A percentile compares a stretch with the other conserved stretches of the same genome.
These are phyloP conservation scores for Pteromalus puparum DNA, from an alignment of 1,140 invertebrate species.

Conservation along the genomic window DNA sequence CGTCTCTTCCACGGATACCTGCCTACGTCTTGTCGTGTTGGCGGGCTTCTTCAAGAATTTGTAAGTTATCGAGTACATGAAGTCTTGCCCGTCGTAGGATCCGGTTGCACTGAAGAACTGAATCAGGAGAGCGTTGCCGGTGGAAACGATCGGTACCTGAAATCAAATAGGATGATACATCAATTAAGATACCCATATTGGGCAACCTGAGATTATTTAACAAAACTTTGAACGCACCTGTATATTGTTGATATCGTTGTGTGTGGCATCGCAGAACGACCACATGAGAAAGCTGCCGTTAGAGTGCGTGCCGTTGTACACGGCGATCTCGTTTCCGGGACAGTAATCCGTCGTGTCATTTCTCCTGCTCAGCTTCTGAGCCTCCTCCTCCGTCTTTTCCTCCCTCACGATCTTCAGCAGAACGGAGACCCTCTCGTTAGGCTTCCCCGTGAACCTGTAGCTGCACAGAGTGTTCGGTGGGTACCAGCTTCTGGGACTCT, in stretches of 20 bases:
- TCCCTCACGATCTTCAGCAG: slow-evolving; percentile 66
- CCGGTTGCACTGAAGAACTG: slow-evolving; percentile 68
- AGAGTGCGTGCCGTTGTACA: slow-evolving; percentile 65
- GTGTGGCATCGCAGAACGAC: slow-evolving; percentile 67
- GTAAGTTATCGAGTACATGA: slow-evolving; percentile 67
- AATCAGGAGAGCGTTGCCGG: slow-evolving; percentile 63
- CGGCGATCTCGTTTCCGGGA: slow-evolving; percentile 66
- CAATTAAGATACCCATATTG: not conserved
- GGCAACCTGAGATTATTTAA: no score
- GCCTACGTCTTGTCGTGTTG: slow-evolving; percentile 58
- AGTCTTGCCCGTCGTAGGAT: slow-evolving; percentile 67
- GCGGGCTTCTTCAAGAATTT: slow-evolving; percentile 62
- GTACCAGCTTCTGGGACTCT: slow-evolving; percentile 65
- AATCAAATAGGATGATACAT: not conserved
- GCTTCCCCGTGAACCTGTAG: slow-evolving; percentile 65
- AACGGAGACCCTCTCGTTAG: slow-evolving; percentile 61
- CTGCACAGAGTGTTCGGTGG: slow-evolving; percentile 66
- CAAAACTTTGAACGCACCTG: slow-evolving; percentile 54
- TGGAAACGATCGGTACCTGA: slow-evolving; percentile 63
- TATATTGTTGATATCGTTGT: slow-evolving; percentile 69
- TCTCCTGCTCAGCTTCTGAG: slow-evolving; percentile 42
- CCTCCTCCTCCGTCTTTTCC: slow-evolving; percentile 54
- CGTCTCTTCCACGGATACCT: slow-evolving; percentile 55
- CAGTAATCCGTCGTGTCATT: slow-evolving; percentile 63
- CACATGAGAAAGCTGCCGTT: slow-evolving; percentile 65